Evolutionary conservation across 2,888 invertebrate genomes (phyloP), one percentile per base, ranked within the genome.

Genomic region (Marasmarcha lunaedactyla): DNA sequence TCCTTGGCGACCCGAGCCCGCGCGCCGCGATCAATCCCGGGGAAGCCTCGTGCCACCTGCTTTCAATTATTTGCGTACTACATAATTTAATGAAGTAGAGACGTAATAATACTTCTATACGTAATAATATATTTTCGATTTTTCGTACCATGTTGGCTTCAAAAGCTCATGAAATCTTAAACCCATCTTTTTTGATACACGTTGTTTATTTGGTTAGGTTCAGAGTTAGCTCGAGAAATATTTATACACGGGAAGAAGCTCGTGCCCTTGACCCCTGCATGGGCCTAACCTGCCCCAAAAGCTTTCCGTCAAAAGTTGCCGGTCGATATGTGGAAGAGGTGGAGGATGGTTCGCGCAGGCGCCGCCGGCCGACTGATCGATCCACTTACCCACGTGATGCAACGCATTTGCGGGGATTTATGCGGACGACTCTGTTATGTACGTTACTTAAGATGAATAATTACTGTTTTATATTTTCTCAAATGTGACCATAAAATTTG

Each of bases 261-360:
- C 68, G 66, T 83, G 79, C 79, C 84, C 84, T 84, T 84, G 84
- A 84, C 81, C 81, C 69, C 64, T 64, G 77, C 63, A 71, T 76
- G 79, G 78, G 83, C 84, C 79, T 83, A 84, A 84, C 84, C 83
- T 84, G 84, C 83, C 84, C 73, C 79, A 84, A 78, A 81, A 77
- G 74, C 68, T 71, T 71, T 65, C 62, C 61, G 64, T 69, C 62
- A 66, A 65, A 72, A 73, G 71, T 72, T 65, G 49, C 55, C 63
- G 78, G 70, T 83, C 83, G 81, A 83, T 83, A 79, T 61, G 56
- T 55, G 52, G 14, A 34, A 63, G 63, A 68, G 61, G 59, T 59
- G 63, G 49, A 59, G 55, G 60, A 49, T 59, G 55, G 60, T 71
- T 66, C 71, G 77, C 78, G 77, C 81, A 71, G 56, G 78, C 81